Conservation (phyloP, 2,888 invertebrate genomes). For the Pristionchus maxplancki region DNA sequence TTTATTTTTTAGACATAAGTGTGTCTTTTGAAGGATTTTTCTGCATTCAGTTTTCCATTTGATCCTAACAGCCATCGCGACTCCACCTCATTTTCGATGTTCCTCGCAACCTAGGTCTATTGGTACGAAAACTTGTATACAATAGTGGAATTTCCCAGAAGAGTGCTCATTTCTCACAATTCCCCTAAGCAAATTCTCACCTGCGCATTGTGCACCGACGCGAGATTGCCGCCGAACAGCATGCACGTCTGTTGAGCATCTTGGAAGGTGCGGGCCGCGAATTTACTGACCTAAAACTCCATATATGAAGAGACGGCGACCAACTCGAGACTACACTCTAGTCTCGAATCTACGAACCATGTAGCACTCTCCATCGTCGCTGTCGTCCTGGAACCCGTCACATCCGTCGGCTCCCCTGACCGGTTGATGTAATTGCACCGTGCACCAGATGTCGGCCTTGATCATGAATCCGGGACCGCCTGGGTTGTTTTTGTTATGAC, state of each 20-base stretch:
- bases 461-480: neutral
- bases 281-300: neutral
- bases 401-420: neutral
- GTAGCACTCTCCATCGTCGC: neutral
- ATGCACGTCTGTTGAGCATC: neutral
- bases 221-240: neutral
- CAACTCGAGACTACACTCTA: too few relatives aligned
- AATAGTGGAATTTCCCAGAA: too few relatives aligned
- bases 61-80: too few relatives aligned
- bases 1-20: too few relatives aligned
- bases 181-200: neutral
- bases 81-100: too few relatives aligned
- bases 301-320: too few relatives aligned
- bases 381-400: neutral
- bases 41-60: too few relatives aligned
- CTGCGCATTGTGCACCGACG: neutral
- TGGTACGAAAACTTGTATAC: too few relatives aligned
- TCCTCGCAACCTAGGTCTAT: too few relatives aligned
- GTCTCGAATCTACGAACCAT: neutral
- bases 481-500: too few relatives aligned
- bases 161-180: too few relatives aligned
- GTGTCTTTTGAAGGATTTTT: too few relatives aligned
- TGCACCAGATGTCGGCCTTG: neutral
- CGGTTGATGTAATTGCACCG: neutral
- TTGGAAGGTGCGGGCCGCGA: neutral